Conservation (phyloP, 2,113 vertebrate genomes). For the Hippocampus barbouri region DNA sequence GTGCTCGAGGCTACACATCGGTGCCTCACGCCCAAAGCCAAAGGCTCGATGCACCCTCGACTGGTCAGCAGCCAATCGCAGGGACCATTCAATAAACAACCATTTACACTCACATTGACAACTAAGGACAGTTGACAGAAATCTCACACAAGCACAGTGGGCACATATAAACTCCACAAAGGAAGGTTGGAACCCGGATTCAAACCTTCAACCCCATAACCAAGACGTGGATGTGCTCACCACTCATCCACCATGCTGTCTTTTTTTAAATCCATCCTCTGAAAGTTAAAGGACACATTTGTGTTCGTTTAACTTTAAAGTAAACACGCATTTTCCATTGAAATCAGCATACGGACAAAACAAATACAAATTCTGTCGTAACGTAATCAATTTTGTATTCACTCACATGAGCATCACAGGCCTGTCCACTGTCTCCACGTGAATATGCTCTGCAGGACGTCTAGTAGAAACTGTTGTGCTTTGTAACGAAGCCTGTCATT, state of each 20-base stretch:
- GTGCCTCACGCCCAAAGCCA: background rate
- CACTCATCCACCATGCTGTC: too few relatives aligned
- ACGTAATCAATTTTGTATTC: background rate
- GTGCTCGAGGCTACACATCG: background rate
- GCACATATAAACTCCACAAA: too few relatives aligned
- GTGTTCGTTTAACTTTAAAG: background rate
- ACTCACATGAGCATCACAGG: background rate
- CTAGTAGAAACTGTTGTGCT: slow-evolving; percentile 31
- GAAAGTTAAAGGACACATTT: background rate
- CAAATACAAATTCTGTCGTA: background rate
- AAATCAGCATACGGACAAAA: background rate
- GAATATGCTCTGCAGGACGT: slow-evolving; percentile 11
- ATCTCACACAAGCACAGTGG: too few relatives aligned
- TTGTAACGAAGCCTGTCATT: slow-evolving; percentile 47
- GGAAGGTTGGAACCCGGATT: too few relatives aligned
- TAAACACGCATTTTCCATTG: background rate
- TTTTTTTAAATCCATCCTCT: too few relatives aligned
- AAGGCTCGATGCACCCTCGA: background rate
- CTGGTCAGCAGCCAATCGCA: background rate
- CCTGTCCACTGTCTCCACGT: background rate
- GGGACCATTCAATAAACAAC: too few relatives aligned
- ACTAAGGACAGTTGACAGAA: background rate
- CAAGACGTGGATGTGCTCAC: too few relatives aligned
- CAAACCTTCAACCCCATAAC: too few relatives aligned
- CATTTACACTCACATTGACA: background rate